Evolutionary conservation across 1,140 invertebrate species (phyloP).

Genomic region (Drosophila teissieri): DNA sequence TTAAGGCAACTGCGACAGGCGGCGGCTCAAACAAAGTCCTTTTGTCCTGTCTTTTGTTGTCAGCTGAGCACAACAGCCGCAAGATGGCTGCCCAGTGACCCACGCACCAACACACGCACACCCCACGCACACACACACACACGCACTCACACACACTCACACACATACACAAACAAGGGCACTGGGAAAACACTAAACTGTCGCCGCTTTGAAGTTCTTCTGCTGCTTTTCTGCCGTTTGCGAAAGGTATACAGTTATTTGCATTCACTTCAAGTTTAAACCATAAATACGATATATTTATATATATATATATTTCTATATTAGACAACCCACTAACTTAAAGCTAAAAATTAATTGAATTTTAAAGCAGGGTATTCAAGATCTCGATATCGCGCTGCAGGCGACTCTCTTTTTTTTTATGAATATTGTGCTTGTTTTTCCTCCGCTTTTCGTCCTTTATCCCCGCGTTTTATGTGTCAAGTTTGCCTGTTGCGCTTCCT

Average conservation of each 20-base stretch:
- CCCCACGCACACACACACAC: not conserved
- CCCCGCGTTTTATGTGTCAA: slow-evolving; percentile 55
- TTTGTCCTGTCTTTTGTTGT: slow-evolving; percentile 49
- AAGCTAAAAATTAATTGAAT: not conserved
- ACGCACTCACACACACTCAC: not conserved
- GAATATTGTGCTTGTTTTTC: slow-evolving; percentile 37
- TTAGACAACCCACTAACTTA: no score
- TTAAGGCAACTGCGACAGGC: slow-evolving; percentile 38
- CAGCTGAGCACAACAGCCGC: slow-evolving; percentile 41
- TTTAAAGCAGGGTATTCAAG: not conserved
- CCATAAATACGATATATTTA: no score
- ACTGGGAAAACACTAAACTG: slow-evolving; percentile 41
- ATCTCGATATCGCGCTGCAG: not conserved
- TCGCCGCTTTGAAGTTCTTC: slow-evolving; percentile 44
- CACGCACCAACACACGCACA: slow-evolving; percentile 11
- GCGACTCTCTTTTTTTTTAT: slow-evolving; percentile 10
- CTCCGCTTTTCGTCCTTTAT: slow-evolving; percentile 20
- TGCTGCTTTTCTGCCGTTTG: slow-evolving; percentile 5
- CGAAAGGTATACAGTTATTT: not conserved
- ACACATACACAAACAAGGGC: slow-evolving; percentile 1
- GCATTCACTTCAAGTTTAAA: no score
- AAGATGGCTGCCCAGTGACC: slow-evolving; percentile 41
- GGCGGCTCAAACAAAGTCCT: slow-evolving; percentile 28
- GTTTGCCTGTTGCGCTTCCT: slow-evolving; percentile 70
- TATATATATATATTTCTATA: no score